Evolutionary conservation across 2,113 vertebrate species (phyloP).

Genomic region (Pitta sordida): DNA sequence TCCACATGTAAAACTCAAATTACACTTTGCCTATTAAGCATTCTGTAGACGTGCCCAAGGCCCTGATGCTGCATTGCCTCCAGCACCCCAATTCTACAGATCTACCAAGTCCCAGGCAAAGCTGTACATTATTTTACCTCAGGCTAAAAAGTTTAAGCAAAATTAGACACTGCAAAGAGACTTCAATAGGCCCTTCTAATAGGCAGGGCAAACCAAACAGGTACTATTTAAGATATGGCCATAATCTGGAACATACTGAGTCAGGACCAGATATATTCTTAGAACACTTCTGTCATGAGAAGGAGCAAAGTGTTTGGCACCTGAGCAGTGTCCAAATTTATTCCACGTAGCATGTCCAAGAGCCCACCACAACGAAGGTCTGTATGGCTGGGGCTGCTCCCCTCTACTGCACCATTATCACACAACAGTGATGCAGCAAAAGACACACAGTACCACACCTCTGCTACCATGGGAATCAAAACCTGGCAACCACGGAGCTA

Average conservation of each 20-base stretch:
- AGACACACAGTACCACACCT: neutral
- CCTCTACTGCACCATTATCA: neutral
- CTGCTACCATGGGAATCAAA: too few relatives aligned
- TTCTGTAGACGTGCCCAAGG: neutral
- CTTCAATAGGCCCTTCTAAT: neutral
- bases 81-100: neutral
- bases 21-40: neutral
- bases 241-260: neutral
- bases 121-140: neutral
- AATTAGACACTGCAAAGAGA: neutral
- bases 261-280: neutral
- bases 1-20: neutral
- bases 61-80: neutral
- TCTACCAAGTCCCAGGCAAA: neutral
- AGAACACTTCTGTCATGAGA: neutral
- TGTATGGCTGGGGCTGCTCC: neutral
- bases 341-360: neutral
- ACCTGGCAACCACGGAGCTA: neutral
- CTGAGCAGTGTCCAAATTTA: neutral
- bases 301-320: neutral
- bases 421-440: neutral
- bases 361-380: neutral
- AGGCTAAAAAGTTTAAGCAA: neutral
- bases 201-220: neutral
- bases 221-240: neutral